Base-by-base conservation (phyloP, 2,888 invertebrate species). In the Melangyna quadrimaculata region DNA sequence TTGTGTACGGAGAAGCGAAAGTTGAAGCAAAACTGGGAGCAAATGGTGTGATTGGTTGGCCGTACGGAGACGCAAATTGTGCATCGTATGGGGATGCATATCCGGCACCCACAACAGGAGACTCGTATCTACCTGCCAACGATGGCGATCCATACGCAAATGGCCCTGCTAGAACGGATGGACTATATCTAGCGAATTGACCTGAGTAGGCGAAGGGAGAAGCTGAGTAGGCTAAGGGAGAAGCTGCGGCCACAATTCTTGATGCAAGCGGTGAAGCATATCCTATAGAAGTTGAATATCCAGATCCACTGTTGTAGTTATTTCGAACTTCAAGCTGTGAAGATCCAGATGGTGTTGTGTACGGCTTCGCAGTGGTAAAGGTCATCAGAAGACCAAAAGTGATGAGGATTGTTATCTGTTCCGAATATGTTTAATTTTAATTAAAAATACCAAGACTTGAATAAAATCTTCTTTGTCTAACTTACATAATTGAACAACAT, bases 251-350 rank as follows among this genome's bases (percentile, higher is more conserved):
- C 19, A 90, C 89, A n/a, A 89, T 72, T 67, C 91, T 91, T 82
- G 90, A 89, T 63, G 90, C 88, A 59, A 89, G 87, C 12, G 91
- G 91, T 9, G 88, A 89, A 1, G 89, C 87, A 74, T 90, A 89
- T 24, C 89, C 89, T 63, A 91, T 89, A 0, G 91, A 88, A 0
- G 90, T 91, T 55, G 91, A 89, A 87, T 91, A 91, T 35, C 90
- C 91, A 4, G 91, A 91, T 17, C 89, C 89, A 61, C 90, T 90
- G 78, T 90, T 91, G 45, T 89, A 91, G 77, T 90, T 91, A 81
- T 90, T 89, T 73, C 91, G 90, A 1, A 91, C 88, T 87, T 91
- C 91, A 61, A 91, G 87, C 87, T 91, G 91, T 65, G 89, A 90
- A 81, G 90, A 90, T 69, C 91, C 90, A 10, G 90, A 90, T n/a